Conservation (phyloP, 2,888 invertebrate genomes). For the Machimus rusticus region DNA sequence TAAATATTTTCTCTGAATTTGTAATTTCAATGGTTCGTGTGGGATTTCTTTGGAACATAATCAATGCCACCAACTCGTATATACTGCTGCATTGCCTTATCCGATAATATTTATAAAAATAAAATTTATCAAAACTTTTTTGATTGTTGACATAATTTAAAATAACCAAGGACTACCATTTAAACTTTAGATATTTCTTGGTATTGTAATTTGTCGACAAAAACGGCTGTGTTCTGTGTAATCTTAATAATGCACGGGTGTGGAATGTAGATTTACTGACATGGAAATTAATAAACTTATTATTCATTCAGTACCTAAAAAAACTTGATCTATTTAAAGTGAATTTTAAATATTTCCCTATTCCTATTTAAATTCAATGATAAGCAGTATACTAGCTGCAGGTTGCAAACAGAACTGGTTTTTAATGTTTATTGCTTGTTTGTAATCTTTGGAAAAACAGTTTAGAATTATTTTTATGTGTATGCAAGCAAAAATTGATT, state of each 20-base stretch:
- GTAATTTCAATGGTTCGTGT: not conserved
- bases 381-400: not conserved
- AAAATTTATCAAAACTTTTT: not conserved
- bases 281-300: not conserved
- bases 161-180: not conserved
- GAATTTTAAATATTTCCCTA: not conserved
- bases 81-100: not conserved
- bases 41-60: not conserved
- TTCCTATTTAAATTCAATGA: not conserved
- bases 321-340: not conserved
- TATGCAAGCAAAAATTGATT: no score
- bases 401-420: not conserved
- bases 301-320: not conserved
- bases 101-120: not conserved
- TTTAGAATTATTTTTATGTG: no score
- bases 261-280: not conserved
- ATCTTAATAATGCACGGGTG: not conserved
- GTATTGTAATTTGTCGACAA: not conserved
- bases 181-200: not conserved
- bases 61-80: not conserved
- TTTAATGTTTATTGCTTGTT: not conserved
- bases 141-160: not conserved
- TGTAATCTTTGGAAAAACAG: no score
- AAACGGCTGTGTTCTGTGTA: not conserved
- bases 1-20: not conserved